Conservation (phyloP, 2,888 invertebrate genomes). For the Amiota mariae region DNA sequence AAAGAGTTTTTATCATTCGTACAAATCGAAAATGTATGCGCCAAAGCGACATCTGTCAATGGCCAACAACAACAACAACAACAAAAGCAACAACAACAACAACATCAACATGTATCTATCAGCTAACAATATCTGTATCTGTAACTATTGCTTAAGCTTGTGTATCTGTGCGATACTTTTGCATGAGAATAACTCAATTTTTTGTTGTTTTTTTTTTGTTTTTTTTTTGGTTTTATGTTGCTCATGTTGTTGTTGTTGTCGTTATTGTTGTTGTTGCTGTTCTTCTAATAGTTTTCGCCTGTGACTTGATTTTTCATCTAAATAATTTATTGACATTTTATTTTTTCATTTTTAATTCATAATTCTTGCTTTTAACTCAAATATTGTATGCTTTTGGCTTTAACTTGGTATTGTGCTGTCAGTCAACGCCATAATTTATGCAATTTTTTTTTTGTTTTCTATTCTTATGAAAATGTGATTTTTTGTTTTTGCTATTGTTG, state of each 20-base stretch:
- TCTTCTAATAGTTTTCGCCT: conserved; percentile 1
- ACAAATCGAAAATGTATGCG: conserved; percentile 23
- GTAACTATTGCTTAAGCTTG: background rate
- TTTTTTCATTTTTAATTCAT: conserved; percentile 23
- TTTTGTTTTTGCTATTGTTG: background rate
- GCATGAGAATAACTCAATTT: conserved; percentile 15
- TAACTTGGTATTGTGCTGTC: conserved; percentile 21
- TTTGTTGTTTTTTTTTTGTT: no score
- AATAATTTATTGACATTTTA: conserved; percentile 20
- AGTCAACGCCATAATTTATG: conserved; percentile 27
- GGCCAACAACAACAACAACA: conserved; percentile 10
- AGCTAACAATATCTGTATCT: background rate
- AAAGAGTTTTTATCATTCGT: conserved; percentile 20
- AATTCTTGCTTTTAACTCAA: conserved; percentile 10
- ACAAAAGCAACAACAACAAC: background rate
- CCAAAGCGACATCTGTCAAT: conserved; percentile 26
- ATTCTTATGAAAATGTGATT: conserved; percentile 1
- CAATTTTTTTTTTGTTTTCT: conserved; percentile 4
- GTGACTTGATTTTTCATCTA: conserved; percentile 23
- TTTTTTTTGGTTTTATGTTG: no score
- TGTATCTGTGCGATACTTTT: conserved; percentile 18
- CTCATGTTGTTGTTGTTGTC: background rate
- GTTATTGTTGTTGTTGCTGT: background rate
- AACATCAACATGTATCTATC: background rate
- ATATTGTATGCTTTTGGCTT: background rate